Evolutionary conservation across 2,888 invertebrate genomes (phyloP).

Genomic region (Synergus japonicus): DNA sequence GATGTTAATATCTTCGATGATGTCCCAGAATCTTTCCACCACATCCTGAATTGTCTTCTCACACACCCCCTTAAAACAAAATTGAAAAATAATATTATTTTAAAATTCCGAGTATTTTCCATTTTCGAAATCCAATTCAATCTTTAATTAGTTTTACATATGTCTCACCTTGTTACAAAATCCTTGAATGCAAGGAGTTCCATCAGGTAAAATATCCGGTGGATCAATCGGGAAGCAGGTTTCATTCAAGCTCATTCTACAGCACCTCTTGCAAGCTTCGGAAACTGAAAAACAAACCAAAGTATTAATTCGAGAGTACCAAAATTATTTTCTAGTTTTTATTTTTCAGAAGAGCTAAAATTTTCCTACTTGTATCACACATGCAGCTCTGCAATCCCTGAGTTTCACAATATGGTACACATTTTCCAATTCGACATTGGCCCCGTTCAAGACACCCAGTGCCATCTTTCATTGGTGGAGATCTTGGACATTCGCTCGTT

Average conservation of each 20-base stretch:
- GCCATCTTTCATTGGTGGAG: slow-evolving; percentile 91
- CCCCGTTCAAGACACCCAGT: slow-evolving; percentile 95
- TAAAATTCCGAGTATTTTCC: background rate
- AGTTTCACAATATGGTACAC: slow-evolving; percentile 96
- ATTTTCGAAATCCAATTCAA: background rate
- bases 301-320: background rate
- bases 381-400: slow-evolving; percentile 96
- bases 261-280: slow-evolving; percentile 96
- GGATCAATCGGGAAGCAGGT: slow-evolving; percentile 95
- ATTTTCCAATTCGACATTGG: slow-evolving; percentile 93
- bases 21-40: slow-evolving; percentile 97
- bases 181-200: slow-evolving; percentile 97
- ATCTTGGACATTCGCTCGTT: slow-evolving; percentile 89
- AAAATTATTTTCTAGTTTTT: background rate
- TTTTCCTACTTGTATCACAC: slow-evolving; percentile 91
- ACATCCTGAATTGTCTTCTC: slow-evolving; percentile 97
- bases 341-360: background rate
- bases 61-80: slow-evolving; percentile 87
- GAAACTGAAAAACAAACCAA: slow-evolving; percentile 82
- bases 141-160: background rate
- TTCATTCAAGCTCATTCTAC: slow-evolving; percentile 93
- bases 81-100: background rate
- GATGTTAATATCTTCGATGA: slow-evolving; percentile 97
- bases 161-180: slow-evolving; percentile 92
- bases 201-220: slow-evolving; percentile 92